Evolutionary conservation across 2,888 invertebrate species (phyloP), one percentile per base, ranked within the genome.

Genomic region (Notodonta ziczac): DNA sequence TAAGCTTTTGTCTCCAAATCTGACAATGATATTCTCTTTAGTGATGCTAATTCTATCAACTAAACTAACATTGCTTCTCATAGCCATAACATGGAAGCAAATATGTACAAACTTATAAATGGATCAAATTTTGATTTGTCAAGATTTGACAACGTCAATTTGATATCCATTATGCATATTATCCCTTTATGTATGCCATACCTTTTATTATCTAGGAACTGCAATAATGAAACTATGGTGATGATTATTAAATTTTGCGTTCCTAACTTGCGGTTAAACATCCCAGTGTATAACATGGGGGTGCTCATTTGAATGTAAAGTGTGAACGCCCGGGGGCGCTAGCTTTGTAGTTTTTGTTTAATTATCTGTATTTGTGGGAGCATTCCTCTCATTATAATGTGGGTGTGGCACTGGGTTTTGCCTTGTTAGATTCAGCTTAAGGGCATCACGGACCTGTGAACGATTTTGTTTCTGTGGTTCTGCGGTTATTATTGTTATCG

Each of bases 331-430:
- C 73, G 74, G 79, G 84, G 87, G 81, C 76, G 59, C 63, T 57
- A 72, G 86, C 91, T 91, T 91, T 89, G 90, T 91, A 91, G 90
- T 92, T 89, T 89, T 88, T 89, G 87, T 82, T 85, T 89, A 91
- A 91, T 92, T 91, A 87, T 87, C 84, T 76, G 79, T 83, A 80
- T 83, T 85, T 84, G 85, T 81, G 85, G 84, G 87, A 85, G 85
- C 84, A 74, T 80, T 76, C 78, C 80, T 78, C 82, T 91, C 90
- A 87, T 90, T 88, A 88, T 72, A 67, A 67, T 60, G 67, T 76
- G 84, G 88, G 87, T 81, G 86, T 84, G 86, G 80, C 77, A 76
- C 70, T 65, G 74, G 70, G 73, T 69, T 70, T 72, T 73, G 72
- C 82, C 61, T 88, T 89, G 87, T 90, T 91, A 90, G 84, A 88